Conservation (phyloP, 1,140 invertebrate genomes). For the Reticulitermes speratus region DNA sequence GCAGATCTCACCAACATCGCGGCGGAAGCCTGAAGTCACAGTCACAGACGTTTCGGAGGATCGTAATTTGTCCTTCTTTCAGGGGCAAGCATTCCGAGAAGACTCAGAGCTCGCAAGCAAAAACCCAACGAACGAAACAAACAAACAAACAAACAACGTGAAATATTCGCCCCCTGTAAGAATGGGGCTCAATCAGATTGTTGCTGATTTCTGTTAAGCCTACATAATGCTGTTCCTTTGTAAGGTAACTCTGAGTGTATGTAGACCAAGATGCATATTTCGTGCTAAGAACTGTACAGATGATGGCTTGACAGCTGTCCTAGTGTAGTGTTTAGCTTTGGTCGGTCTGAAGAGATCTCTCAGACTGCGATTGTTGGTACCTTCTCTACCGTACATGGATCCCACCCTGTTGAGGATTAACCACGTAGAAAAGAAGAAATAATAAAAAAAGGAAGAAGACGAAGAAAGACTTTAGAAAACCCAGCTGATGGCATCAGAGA, state of each 20-base stretch:
- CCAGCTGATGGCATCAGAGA: neutral
- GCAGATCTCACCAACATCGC: no score
- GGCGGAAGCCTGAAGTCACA: no score
- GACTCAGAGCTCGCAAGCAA: no score
- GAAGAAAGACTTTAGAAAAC: neutral
- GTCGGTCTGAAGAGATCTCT: neutral
- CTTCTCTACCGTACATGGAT: slow-evolving; percentile 12
- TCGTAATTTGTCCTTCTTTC: no score
- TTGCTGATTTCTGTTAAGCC: no score
- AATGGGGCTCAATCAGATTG: no score
- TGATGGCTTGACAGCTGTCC: neutral
- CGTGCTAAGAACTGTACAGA: neutral
- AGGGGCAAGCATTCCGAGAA: no score
- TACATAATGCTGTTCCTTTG: no score
- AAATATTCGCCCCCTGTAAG: no score
- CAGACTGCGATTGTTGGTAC: slow-evolving; percentile 2
- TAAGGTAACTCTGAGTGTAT: neutral
- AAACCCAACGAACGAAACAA: no score
- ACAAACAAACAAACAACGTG: no score
- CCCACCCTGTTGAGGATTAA: neutral
- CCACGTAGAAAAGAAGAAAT: neutral
- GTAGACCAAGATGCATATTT: neutral
- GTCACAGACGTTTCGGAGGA: no score
- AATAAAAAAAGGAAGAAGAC: neutral
- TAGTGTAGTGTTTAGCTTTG: neutral